Base-by-base conservation (phyloP, 2,113 vertebrate genomes). In the Telmatochromis brichardi region DNA sequence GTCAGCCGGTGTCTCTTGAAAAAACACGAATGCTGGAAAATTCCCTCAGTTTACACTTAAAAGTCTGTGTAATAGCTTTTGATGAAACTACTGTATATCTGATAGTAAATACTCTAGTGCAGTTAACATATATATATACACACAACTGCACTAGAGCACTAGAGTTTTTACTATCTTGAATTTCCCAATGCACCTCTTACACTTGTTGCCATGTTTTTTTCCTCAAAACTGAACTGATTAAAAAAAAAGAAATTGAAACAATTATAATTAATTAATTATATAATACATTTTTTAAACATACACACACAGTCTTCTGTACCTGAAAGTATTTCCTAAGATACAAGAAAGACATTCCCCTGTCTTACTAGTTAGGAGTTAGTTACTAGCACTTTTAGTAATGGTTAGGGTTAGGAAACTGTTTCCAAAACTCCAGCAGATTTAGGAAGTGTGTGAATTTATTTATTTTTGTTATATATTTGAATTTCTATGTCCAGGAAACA, bases 1-100 rank as follows among this genome's bases (percentile, higher is more conserved):
- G 23, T 80, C 28, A 78, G 57, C 23, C 14, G 54, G 42, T 31
- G 71, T 15, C 71, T 23, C 23, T 76, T 76, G 6, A 73, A 76
- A 13, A 79, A 53, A 12, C 11, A 51, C 1, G 2, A 76, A 76
- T 50, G 42, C 23, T 50, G 6, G 42, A 50, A 73, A 47, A 40
- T 68, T 8, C 35, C 11, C 33, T 68, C 35, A 40, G n/a, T 68
- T 68, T 68, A 71, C 40, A 47, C 68, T 11, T 47, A 1, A 2
- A 73, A 45, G 40, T 76, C 40, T 28, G 2, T 7, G 7, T 76
- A 28, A 28, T 17, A 76, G 40, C 6, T 26, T 50, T 14, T 4
- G 14, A 3, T 28, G 42, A 19, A 21, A 47, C 40, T 11, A 47
- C 23, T 47, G 40, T 47, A 11, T 47, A 47, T 28, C 13, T 45